Percentiles rank a stretch among this genome's conserved stretches.
Conservation (phyloP, 2,113 vertebrate genomes). For the Nyctibius bracteatus region DNA sequence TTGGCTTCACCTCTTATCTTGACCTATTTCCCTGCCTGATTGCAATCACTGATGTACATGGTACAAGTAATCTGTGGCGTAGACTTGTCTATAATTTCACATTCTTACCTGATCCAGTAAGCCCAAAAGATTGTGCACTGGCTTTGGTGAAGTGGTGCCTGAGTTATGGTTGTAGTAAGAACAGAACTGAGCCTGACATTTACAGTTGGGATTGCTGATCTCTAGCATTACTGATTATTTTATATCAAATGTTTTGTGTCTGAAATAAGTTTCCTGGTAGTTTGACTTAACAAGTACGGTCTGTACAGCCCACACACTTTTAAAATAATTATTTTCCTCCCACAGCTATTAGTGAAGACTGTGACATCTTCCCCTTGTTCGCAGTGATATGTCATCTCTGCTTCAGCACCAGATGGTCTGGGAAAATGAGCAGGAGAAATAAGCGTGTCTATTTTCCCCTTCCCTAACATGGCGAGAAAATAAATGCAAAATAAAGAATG, state of each 20-base stretch:
- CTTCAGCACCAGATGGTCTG: constrained; percentile 63
- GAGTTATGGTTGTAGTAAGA: neutral
- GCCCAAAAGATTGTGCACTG: neutral
- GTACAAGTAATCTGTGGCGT: neutral
- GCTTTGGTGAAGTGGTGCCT: neutral
- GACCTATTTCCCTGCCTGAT: neutral
- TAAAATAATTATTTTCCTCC: constrained; percentile 70
- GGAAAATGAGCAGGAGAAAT: constrained; percentile 67
- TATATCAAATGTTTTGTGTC: constrained; percentile 44
- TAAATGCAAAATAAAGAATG: constrained; percentile 20
- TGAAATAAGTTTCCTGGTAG: constrained; percentile 59
- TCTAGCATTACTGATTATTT: constrained; percentile 38
- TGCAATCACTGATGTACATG: neutral
- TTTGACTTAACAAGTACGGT: constrained; percentile 65
- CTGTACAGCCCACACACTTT: constrained; percentile 62
- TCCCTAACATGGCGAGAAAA: constrained; percentile 9
- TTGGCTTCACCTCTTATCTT: neutral
- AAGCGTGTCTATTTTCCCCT: constrained; percentile 43
- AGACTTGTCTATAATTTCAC: neutral
- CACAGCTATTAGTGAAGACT: constrained; percentile 65
- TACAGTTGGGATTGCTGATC: neutral
- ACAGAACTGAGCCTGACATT: neutral
- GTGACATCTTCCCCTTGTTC: constrained; percentile 66
- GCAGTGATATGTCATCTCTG: constrained; percentile 55
- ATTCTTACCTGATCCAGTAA: neutral